Evolutionary conservation across 2,113 vertebrate genomes (phyloP).

Genomic region (Cyprichromis sp.): DNA sequence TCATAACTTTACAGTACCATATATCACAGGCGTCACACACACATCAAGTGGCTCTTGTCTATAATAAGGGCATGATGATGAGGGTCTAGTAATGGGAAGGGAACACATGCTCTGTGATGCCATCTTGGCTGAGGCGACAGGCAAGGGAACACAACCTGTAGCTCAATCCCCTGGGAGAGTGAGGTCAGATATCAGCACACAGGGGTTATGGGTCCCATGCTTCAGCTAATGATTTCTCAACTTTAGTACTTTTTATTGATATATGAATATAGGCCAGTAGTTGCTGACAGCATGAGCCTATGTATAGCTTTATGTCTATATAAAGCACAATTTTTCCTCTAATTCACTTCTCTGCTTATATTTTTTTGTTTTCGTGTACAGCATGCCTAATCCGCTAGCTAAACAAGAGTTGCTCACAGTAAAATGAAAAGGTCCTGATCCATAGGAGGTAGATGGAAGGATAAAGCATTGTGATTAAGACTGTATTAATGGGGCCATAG

Average conservation of each 20-base stretch:
- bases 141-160: slow-evolving; percentile 38
- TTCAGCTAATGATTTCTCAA: neutral
- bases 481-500: slow-evolving; percentile 79
- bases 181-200: slow-evolving; percentile 24
- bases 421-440: slow-evolving; percentile 75
- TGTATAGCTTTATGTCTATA: neutral
- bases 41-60: neutral
- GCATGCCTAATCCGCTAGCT: slow-evolving; percentile 65
- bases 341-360: slow-evolving; percentile 1
- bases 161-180: slow-evolving; percentile 10
- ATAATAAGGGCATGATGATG: neutral
- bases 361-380: slow-evolving; percentile 46
- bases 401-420: slow-evolving; percentile 68
- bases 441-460: slow-evolving; percentile 66
- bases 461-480: slow-evolving; percentile 80
- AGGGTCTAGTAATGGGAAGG: neutral
- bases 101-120: slow-evolving; percentile 13
- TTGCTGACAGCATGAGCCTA: neutral
- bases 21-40: neutral
- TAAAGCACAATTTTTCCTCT: neutral
- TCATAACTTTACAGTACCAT: neutral
- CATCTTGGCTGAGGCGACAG: neutral
- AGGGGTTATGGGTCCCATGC: neutral
- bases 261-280: neutral
- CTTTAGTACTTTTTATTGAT: neutral